Evolutionary conservation across 2,113 vertebrate species (phyloP), one percentile per base, ranked within the genome.

Genomic region (Sisor rabdophorus): DNA sequence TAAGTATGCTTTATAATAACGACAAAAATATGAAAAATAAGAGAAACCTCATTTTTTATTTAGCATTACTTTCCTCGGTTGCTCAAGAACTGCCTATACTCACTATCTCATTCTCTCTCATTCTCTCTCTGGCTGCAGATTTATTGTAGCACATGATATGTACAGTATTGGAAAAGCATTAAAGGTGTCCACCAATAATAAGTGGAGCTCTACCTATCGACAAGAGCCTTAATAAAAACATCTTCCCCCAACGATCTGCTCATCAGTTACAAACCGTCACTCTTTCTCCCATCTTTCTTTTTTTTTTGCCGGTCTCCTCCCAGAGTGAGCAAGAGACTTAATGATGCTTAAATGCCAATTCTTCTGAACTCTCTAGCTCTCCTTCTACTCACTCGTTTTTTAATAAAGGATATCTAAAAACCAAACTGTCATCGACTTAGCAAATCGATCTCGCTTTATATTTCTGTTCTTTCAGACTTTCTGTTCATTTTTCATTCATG

Each of bases 191-290:
- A 79, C 86, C 90, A 87, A 90, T 91, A 92, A 92, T 91, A 91
- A 86, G 85, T 84, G 85, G 84, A 89, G 87, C 89, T 86, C 88
- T 84, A 86, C 84, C 84, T 87, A 88, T 91, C 89, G 88, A 91
- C 91, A 90, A 91, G 89, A 89, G 87, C 89, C 88, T 91, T 91
- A 91, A 91, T 91, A 93, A 91, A 92, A 91, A 89, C 90, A 91
- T 91, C 90, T 80, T 86, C 86, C 83, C 67, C 76, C 72, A 86
- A 87, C 79, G 85, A 90, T 89, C 87, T 87, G 87, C 75, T 81
- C 72, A 80, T 80, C 79, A 78, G 63, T 88, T 84, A 82, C 85
- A 86, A 87, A 85, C 84, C 78, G 65, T 75, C 80, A 73, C 36
- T 81, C 72, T 69, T 58, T 75, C 73, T 83, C 56, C 71, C 77